These are phyloP conservation scores for Sparidentex hasta DNA, from an alignment of 2,797 vertebrate species.

Conservation along the genomic window DNA sequence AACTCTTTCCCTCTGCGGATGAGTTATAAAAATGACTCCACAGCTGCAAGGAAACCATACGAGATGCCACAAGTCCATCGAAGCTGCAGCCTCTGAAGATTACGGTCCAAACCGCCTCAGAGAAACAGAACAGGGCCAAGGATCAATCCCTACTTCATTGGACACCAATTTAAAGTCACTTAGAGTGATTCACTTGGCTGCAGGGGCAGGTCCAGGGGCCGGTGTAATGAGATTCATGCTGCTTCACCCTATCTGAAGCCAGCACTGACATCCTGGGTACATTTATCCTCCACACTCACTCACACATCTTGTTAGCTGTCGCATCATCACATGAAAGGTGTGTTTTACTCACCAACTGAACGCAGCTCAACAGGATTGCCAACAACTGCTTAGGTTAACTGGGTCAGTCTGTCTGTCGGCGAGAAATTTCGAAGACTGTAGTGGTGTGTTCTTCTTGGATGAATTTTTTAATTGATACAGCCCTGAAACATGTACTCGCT, in stretches of 20 bases:
- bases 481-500: neutral
- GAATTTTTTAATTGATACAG: neutral
- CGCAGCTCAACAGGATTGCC: constrained; percentile 16
- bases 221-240: constrained; percentile 83
- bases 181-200: constrained; percentile 84
- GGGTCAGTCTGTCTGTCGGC: neutral
- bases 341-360: constrained; percentile 13
- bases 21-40: constrained; percentile 42
- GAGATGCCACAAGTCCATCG: constrained; percentile 61
- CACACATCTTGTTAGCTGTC: constrained; percentile 59
- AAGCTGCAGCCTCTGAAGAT: constrained; percentile 67
- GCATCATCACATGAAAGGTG: constrained; percentile 25
- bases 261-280: constrained; percentile 75
- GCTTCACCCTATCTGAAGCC: constrained; percentile 80
- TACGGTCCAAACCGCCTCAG: constrained; percentile 65
- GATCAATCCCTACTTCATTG: constrained; percentile 86
- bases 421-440: too few relatives aligned
- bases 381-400: constrained; percentile 26
- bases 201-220: constrained; percentile 77
- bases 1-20: constrained; percentile 26
- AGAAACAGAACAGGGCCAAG: constrained; percentile 80
- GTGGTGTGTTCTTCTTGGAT: constrained; percentile 1
- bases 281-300: constrained; percentile 71
- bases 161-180: constrained; percentile 85
- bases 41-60: constrained; percentile 48